Percentiles rank a stretch among this genome's conserved stretches.
Evolutionary conservation across 2,113 vertebrate genomes (phyloP).

Genomic region (Sinocyclocheilus grahami): DNA sequence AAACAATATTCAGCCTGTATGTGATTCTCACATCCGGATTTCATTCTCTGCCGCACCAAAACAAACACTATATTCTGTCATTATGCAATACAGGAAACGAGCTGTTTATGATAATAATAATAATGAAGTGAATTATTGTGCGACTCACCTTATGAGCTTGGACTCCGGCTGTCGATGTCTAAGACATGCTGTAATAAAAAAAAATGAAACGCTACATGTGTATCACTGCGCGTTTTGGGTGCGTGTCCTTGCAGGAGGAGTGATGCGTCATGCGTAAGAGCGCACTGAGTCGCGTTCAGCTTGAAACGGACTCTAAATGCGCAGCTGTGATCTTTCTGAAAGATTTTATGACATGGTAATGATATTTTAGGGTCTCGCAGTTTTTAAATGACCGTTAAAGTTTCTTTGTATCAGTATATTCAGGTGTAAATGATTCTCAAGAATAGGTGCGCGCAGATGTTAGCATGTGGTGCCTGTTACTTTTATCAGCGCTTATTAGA

Average conservation of each 20-base stretch:
- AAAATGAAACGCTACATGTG: neutral
- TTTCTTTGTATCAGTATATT: neutral
- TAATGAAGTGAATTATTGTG: neutral
- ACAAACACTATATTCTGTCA: slow-evolving; percentile 6
- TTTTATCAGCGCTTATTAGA: neutral
- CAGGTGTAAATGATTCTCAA: neutral
- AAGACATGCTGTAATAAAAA: neutral
- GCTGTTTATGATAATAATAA: neutral
- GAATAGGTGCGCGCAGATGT: neutral
- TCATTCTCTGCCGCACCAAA: slow-evolving; percentile 34
- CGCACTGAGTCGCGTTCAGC: no score
- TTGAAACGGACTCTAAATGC: neutral
- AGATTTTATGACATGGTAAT: neutral
- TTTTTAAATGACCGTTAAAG: neutral
- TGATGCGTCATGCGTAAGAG: slow-evolving; percentile 5
- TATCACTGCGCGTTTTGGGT: neutral
- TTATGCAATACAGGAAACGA: neutral
- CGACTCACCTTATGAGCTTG: neutral
- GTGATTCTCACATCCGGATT: slow-evolving; percentile 15
- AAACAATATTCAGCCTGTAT: neutral
- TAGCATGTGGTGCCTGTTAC: neutral
- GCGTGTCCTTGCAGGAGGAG: neutral
- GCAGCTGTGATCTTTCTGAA: neutral
- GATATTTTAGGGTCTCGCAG: neutral
- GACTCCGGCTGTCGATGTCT: neutral